Conservation (phyloP, 2,113 vertebrate genomes). For the Neopipo cinnamomea region DNA sequence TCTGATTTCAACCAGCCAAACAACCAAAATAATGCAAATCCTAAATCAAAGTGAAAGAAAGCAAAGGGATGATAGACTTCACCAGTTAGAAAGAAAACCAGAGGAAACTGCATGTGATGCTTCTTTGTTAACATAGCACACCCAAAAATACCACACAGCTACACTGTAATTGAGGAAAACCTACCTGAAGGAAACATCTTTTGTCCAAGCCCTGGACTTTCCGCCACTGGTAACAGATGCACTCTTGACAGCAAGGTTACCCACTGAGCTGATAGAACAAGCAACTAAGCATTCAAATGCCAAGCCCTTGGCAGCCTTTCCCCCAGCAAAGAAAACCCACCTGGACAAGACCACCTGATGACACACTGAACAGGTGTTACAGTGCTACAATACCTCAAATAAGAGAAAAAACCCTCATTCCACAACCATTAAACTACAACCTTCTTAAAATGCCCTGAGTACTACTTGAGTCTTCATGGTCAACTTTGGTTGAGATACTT, state of each 20-base stretch:
- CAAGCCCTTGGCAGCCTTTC: background rate
- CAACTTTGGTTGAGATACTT: background rate
- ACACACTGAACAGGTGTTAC: background rate
- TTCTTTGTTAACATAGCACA: background rate
- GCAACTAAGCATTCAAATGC: background rate
- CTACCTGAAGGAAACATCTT: background rate
- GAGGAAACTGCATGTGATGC: background rate
- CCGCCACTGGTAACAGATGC: background rate
- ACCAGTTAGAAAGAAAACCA: background rate
- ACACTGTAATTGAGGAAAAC: background rate
- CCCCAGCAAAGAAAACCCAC: background rate
- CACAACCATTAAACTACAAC: background rate
- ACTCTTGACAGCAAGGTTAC: background rate
- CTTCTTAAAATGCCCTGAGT: background rate
- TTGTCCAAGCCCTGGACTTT: background rate
- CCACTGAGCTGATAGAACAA: background rate
- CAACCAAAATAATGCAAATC: background rate
- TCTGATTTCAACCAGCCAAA: background rate
- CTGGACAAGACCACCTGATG: background rate
- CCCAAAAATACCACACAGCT: background rate
- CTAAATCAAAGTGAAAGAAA: background rate
- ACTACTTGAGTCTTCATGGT: background rate
- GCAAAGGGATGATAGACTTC: background rate
- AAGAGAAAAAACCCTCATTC: background rate
- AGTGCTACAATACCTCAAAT: background rate